Base-by-base conservation (phyloP, 2,888 invertebrate species). In the Steromphala cineraria region DNA sequence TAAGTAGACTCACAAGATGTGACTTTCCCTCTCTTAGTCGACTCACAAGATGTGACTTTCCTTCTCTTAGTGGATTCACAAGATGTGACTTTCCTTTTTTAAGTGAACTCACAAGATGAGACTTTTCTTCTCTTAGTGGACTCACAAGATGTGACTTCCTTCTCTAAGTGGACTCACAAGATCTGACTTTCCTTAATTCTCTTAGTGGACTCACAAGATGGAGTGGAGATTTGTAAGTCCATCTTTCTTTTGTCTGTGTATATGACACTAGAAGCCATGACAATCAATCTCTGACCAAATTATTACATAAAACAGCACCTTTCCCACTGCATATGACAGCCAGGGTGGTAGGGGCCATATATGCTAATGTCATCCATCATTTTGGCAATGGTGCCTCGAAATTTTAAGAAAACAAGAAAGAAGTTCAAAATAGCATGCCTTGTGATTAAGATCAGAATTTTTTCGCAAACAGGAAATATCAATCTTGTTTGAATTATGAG, bases 401-500 rank as follows among this genome's bases (percentile, higher is more conserved):
- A 28, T 62, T 62, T 62, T 62, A 13, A 21, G 5, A 46, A 46
- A 46, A 46, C 46, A 46, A 46, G 46, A 46, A 46, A 46, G 46
- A 46, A 46, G 46, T 46, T 46, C 24, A 62, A 62, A 62, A 28
- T 24, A 24, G 62, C 24, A 62, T 62, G 24, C 62, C 28, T 62
- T 62, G 28, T 28, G 62, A 62, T 62, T 62, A 62, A 62, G 28
- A 28, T 62, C 28, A 24, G 62, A 15, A 62, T 28, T 62, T 62
- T 62, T 62, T 62, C 28, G 28, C 5, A 0, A 28, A 62, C 15
- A 62, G 24, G 62, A 62, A 62, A 62, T 24, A 62, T 62, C 62
- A 62, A 62, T 62, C 62, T 28, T 62, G 62, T 62, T 62, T 62
- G 62, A 62, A 62, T 62, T 62, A 62, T 24, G 62, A 62, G 62